These are phyloP conservation scores for silkworm (Bombyx mori) DNA, from an alignment of 1,140 invertebrate species.

Conservation along the genomic window DNA sequence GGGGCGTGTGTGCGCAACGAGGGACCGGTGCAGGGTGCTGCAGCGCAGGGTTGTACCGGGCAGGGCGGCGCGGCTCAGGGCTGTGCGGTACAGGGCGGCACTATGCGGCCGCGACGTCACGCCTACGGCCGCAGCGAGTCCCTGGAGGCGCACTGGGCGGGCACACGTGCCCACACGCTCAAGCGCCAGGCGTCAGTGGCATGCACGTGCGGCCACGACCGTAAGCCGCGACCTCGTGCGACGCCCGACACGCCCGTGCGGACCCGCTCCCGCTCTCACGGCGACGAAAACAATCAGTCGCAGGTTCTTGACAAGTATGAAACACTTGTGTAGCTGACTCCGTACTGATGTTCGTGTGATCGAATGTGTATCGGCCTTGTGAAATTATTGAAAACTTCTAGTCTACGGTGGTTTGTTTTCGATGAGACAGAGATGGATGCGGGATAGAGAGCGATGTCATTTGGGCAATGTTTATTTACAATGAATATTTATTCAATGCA, in stretches of 20 bases:
- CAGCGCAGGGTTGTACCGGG: conserved; percentile 40
- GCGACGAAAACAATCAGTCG: conserved; percentile 46
- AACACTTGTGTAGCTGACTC: conserved; percentile 53
- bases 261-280: conserved; percentile 51
- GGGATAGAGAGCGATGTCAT: too few species aligned
- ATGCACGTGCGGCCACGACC: conserved; percentile 61
- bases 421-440: too few species aligned
- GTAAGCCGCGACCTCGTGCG: conserved; percentile 43
- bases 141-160: conserved; percentile 50
- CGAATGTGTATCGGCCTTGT: too few species aligned
- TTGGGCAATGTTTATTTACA: too few species aligned
- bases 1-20: conserved; percentile 49
- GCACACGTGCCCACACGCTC: conserved; percentile 44
- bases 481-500: too few species aligned
- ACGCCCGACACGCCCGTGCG: conserved; percentile 24
- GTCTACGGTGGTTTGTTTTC: too few species aligned
- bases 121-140: conserved; percentile 57
- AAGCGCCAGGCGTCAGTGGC: conserved; percentile 60
- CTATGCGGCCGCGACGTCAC: conserved; percentile 43
- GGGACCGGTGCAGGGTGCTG: conserved; percentile 49
- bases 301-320: conserved; percentile 69
- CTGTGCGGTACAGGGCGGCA: conserved; percentile 39
- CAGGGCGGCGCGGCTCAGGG: conserved; percentile 47
- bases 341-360: too few species aligned
- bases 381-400: too few species aligned